phyloP scores from a whole-genome alignment of 2,797 vertebrate genomes.

The Schizopygopsis malacanthus region DNA sequence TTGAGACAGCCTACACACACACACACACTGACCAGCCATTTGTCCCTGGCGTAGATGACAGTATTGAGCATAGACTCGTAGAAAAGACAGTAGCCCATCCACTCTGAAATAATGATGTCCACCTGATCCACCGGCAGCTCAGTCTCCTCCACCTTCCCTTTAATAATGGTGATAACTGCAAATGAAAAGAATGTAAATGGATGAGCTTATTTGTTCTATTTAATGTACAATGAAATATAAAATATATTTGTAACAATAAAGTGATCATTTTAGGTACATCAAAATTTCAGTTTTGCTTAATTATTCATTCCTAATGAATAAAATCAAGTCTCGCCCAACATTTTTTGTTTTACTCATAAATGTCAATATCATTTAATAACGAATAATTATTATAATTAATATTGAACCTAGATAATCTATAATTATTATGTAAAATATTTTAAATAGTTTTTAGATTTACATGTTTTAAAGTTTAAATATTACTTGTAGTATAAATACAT shows the following conservation, averaged over 20 bases:
- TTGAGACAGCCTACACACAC: background rate
- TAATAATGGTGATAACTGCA: slow-evolving; percentile 97
- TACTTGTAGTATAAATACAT: background rate
- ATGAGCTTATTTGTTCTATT: background rate
- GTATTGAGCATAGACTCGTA: slow-evolving; percentile 99
- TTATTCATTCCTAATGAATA: background rate
- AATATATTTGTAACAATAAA: background rate
- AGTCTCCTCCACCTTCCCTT: slow-evolving; percentile 97
- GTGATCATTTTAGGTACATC: background rate
- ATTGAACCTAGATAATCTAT: background rate
- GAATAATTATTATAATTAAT: background rate
- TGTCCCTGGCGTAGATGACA: slow-evolving; percentile 97
- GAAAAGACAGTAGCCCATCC: slow-evolving; percentile 99
- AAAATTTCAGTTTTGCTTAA: background rate
- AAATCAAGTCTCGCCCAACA: background rate
- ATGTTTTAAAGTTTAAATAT: no score
- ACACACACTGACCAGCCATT: slow-evolving; percentile 88
- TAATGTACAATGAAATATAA: background rate
- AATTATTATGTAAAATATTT: background rate
- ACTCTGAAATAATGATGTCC: slow-evolving; percentile 97
- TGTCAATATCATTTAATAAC: background rate
- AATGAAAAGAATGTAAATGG: slow-evolving; percentile 52
- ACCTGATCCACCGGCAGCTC: slow-evolving; percentile 95
- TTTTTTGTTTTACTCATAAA: background rate
- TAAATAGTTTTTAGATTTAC: no score